Base-by-base conservation (phyloP, 2,888 invertebrate species). In the Athalia cordata region DNA sequence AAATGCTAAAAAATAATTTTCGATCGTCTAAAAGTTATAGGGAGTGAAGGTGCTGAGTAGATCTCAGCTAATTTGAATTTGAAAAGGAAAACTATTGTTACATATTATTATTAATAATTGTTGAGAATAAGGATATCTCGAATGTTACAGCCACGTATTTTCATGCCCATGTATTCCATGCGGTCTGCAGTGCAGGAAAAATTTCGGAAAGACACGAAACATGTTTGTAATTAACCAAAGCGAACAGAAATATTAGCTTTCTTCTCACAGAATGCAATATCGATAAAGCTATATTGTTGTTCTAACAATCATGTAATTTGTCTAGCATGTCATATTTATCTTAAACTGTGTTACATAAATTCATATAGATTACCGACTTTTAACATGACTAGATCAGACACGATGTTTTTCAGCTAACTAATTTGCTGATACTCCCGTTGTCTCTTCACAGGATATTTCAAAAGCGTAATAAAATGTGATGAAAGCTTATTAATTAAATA, bases 41-140 rank as follows among this genome's bases (percentile, higher is more conserved):
- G 47, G 11, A 52, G 50, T 75, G 43, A 57, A 64, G n/a, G 62
- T 64, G 72, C 64, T 75, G 75, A 75, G 75, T 75, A 29, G 75
- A 75, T 64, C 75, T 75, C 75, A 62, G 75, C 62, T 49, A 43
- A 55, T 75, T 75, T 75, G 50, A 75, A 62, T 13, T 75, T 50
- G 29, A 61, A 9, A 49, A 11, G 29, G 45, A n/a, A 59, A 62
- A 50, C 50, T 61, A 47, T 75, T 75, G 75, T 75, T 75, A 75
- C 61, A 49, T 75, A 75, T 62, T 75, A 75, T 64, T 75, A 75
- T 75, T 75, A 50, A 62, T 62, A 13, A 75, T 75, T 75, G 75
- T 75, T 75, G 62, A 64, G 15, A 62, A n/a, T 75, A 75, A 75
- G 64, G 62, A 64, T 64, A 62, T 75, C 74, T 62, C 29, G 62